Evolutionary conservation across 2,888 invertebrate genomes (phyloP), one percentile per base, ranked within the genome.

Genomic region (Steromphala cineraria): DNA sequence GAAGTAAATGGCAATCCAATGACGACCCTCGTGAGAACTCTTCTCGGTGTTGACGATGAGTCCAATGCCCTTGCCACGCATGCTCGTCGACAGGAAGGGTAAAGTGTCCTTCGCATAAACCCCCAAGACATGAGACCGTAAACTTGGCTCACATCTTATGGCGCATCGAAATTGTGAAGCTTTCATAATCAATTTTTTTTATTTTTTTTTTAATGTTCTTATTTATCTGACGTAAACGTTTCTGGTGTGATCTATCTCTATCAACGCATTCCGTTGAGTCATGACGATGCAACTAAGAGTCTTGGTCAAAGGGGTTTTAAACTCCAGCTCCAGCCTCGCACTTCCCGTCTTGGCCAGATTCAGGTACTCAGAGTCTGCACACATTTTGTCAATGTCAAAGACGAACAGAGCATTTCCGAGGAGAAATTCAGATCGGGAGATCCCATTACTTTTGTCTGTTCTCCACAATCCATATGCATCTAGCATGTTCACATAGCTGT

Each of bases 1-100:
- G 40, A 71, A n/a, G 40, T 71, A 71, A 15, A 71, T 71, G 46
- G 19, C 71, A 36, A 71, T 71, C 71, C 71, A 71, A 24, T 71
- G 71, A 36, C 71, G 71, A 19, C 71, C 71, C n/a, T 13, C 19
- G 3, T n/a, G 19, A 13, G 1, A 1, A 8, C 40, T 71, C 2
- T 19, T 19, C 19, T 36, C 71, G 13, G 71, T 71, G 10, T 71
- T 71, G 31, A 71, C 71, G 3, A 71, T 71, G n/a, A 71, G 71
- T 4, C 71, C 71, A 0, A 40, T n/a, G 8, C 71, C 71, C 10
- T n/a, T 17, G 10, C 1, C 71, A 36, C 7, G 71, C 71, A 71
- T 13, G 19, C 19, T 1, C 15, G 71, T 0, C 1, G 71, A 17
- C 4, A 71, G 10, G 2, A 71, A 2, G 4, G 71, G 71, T 71